These are phyloP conservation scores for Morpho helenor DNA, from an alignment of 2,888 invertebrate genomes.

Conservation along the genomic window DNA sequence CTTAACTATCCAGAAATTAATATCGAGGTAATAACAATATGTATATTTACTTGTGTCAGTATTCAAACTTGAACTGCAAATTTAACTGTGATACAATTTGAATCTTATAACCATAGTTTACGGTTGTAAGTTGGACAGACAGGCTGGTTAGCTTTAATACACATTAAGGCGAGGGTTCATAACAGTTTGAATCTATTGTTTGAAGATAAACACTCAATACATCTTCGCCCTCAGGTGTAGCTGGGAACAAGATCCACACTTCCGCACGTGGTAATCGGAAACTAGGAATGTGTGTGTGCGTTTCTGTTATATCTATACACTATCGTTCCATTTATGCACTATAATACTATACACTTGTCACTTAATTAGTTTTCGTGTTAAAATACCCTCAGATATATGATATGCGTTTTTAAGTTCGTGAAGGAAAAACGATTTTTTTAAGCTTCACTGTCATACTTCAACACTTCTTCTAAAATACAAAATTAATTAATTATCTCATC, in stretches of 20 bases:
- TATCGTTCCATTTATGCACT: too few species aligned
- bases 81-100: conserved; percentile 1
- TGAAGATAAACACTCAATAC: conserved; percentile 53
- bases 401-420: too few species aligned
- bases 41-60: conserved; percentile 30
- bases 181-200: conserved; percentile 62
- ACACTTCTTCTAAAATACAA: too few species aligned
- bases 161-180: conserved; percentile 37
- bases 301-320: neutral
- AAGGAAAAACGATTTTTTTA: too few species aligned
- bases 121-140: conserved; percentile 2
- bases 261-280: conserved; percentile 15
- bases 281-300: conserved; percentile 9
- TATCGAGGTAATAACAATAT: conserved; percentile 26
- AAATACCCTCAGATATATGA: too few species aligned
- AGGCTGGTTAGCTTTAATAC: conserved; percentile 21
- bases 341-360: too few species aligned
- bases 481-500: too few species aligned
- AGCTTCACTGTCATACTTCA: too few species aligned
- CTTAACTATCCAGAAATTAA: conserved; percentile 24
- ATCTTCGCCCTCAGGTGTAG: conserved; percentile 61
- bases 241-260: conserved; percentile 48
- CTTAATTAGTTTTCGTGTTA: too few species aligned
- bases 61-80: conserved; percentile 25
- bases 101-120: neutral